Evolutionary conservation across 1,140 invertebrate species (phyloP).

Genomic region (Scylla paramamosain): DNA sequence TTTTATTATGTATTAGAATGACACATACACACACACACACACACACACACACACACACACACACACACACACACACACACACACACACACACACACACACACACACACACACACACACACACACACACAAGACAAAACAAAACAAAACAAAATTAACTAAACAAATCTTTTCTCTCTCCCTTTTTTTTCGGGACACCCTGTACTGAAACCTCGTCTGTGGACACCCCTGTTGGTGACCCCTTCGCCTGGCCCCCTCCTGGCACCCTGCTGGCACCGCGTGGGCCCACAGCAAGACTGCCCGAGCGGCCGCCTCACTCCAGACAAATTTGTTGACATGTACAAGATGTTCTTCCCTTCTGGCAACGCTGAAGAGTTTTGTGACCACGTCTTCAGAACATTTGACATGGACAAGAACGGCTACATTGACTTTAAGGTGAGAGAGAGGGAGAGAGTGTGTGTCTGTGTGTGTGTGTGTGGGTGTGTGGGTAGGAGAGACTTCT

Average conservation of each 20-base stretch:
- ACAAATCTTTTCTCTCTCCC: neutral
- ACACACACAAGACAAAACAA: constrained; percentile 5
- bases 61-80: constrained; percentile 35
- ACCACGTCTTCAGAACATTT: constrained; percentile 99
- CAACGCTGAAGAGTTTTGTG: constrained; percentile 99
- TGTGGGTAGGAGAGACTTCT: neutral
- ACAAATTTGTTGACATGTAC: constrained; percentile 99
- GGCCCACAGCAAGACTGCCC: constrained; percentile 98
- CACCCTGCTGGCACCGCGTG: neutral
- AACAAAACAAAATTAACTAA: neutral
- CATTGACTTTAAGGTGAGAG: constrained; percentile 95
- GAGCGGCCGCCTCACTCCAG: constrained; percentile 96
- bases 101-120: constrained; percentile 33
- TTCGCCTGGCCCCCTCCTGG: neutral
- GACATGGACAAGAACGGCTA: constrained; percentile 99
- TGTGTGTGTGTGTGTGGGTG: neutral
- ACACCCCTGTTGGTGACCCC: neutral
- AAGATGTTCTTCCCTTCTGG: constrained; percentile 99
- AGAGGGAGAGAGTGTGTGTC: neutral
- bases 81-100: constrained; percentile 34
- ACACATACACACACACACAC: constrained; percentile 1
- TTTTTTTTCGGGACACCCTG: neutral
- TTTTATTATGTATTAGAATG: too few species aligned
- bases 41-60: constrained; percentile 49
- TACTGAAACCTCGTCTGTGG: neutral